These are phyloP conservation scores for Drosophila kuntzei DNA, from an alignment of 2,888 invertebrate genomes.

Conservation along the genomic window DNA sequence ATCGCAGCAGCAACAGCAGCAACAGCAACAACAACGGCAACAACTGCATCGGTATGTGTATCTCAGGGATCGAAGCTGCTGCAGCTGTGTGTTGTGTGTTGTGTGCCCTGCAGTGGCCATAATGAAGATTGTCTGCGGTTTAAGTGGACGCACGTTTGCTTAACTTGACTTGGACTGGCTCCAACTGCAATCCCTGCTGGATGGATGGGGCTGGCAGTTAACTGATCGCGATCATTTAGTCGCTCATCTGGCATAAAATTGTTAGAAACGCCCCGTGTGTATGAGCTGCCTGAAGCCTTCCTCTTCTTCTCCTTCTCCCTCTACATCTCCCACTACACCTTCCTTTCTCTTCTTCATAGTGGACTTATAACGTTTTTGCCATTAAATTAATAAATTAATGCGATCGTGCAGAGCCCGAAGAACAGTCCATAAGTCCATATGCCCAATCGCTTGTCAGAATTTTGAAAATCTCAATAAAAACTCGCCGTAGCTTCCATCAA, in stretches of 20 bases:
- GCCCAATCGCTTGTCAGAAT: slow-evolving; percentile 61
- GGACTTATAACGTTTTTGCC: slow-evolving; percentile 79
- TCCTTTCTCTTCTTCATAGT: slow-evolving; percentile 23
- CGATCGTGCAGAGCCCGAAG: slow-evolving; percentile 68
- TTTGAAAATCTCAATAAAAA: slow-evolving; percentile 72
- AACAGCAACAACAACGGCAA: slow-evolving; percentile 12
- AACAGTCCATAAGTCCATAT: neutral
- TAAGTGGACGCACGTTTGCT: slow-evolving; percentile 79
- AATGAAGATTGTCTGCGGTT: slow-evolving; percentile 83
- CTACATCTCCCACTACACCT: neutral
- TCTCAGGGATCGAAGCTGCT: slow-evolving; percentile 55
- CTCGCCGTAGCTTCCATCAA: slow-evolving; percentile 39
- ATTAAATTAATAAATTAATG: slow-evolving; percentile 85
- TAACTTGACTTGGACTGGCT: slow-evolving; percentile 29
- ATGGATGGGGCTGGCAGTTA: slow-evolving; percentile 57
- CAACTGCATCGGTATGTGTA: slow-evolving; percentile 29
- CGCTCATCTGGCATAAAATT: slow-evolving; percentile 83
- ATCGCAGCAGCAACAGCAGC: slow-evolving; percentile 9
- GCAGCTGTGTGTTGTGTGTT: slow-evolving; percentile 34
- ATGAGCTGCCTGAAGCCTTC: slow-evolving; percentile 38
- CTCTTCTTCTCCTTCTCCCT: neutral
- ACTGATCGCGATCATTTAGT: slow-evolving; percentile 79
- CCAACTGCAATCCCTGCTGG: slow-evolving; percentile 21
- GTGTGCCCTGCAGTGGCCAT: slow-evolving; percentile 74
- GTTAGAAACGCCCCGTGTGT: slow-evolving; percentile 83